Evolutionary conservation across 2,113 vertebrate species (phyloP).

Genomic region (Nyctereutes procyonoides): DNA sequence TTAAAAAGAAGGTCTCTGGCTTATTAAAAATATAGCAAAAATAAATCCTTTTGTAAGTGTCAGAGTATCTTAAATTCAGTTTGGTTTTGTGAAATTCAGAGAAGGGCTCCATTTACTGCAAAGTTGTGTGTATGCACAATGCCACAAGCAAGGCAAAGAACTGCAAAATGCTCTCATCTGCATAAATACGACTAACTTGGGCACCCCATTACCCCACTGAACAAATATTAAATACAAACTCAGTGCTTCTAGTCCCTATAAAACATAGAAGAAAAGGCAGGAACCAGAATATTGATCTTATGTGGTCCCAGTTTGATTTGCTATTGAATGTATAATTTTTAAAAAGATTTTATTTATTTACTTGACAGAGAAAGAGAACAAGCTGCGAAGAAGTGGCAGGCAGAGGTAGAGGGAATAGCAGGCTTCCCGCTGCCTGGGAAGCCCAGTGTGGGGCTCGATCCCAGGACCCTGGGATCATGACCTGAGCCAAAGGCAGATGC

Average conservation of each 20-base stretch:
- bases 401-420: no score
- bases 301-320: neutral
- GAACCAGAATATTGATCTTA: neutral
- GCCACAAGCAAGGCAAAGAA: neutral
- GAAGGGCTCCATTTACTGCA: neutral
- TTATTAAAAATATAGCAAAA: slow-evolving; percentile 54
- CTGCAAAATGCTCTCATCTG: neutral
- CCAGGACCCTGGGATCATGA: no score
- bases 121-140: neutral
- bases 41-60: slow-evolving; percentile 42
- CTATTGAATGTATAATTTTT: neutral
- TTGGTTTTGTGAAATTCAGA: slow-evolving; percentile 33
- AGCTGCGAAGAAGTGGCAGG: no score
- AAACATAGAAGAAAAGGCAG: neutral
- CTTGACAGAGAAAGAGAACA: no score
- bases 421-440: no score
- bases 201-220: neutral
- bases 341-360: no score
- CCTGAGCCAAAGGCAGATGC: no score
- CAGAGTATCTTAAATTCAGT: slow-evolving; percentile 29
- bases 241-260: neutral
- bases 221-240: neutral
- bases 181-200: neutral
- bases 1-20: neutral
- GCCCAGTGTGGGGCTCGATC: no score